Evolutionary conservation across 1,140 invertebrate genomes (phyloP), one percentile per base, ranked within the genome.

Genomic region (Drosophila simulans): DNA sequence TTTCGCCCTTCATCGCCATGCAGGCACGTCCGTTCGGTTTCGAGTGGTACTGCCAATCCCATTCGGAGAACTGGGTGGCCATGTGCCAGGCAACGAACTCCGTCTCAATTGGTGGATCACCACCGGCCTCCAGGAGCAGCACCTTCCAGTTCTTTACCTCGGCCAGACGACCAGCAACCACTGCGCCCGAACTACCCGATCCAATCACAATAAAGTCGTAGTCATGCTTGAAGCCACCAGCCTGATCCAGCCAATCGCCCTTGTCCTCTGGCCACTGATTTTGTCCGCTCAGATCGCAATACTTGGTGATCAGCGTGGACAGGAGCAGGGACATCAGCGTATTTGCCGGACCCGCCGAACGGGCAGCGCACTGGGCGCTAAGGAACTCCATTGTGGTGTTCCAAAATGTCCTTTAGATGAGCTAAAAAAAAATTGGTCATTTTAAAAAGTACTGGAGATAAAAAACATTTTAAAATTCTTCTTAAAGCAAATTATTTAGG

Each of bases 151-250:
- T 73, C 0, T 25, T 15, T 10, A 66, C 71, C 73, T 92, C 91
- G 3, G 77, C 80, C 66, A 92, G 43, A 0, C 91, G 73, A 1
- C 85, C 91, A 0, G 49, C 93, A 81, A 66, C 93, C 7, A 95
- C 94, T 34, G 94, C 93, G 0, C 95, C 95, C 0, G 95, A 94
- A 0, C 95, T 93, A 20, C 93, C 94, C 15, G 93, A 93, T 3
- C 94, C 94, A 5, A 95, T 92, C 2, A 94, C 91, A 55, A 94
- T 93, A 40, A 94, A 94, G 55, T 94, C 94, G 65, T 93, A 94
- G 12, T 80, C 73, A 12, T 79, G 48, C 42, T 34, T 31, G 10
- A 91, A 88, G 15, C 68, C 77, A n/a, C 78, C 71, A 0, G 43
- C 17, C 7, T 56, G 12, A 1, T 80, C 77, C 45, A 95, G 72